Percentiles rank a stretch among this genome's conserved stretches.
phyloP scores from a whole-genome alignment of 2,888 invertebrate genomes.

The Trimorus sp. region DNA sequence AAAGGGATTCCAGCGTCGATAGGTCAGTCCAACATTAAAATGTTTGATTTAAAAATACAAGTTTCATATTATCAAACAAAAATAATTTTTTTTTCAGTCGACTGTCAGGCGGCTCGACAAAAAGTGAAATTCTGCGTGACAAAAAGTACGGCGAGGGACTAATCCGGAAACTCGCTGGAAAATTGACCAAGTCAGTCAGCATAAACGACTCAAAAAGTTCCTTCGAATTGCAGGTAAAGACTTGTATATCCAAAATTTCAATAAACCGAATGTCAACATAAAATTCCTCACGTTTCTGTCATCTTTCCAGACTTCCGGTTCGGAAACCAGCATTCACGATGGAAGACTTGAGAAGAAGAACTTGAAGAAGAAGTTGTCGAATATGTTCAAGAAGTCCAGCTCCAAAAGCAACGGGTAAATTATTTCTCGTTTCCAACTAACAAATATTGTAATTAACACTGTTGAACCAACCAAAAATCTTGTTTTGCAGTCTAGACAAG shows the following conservation, averaged over 20 bases:
- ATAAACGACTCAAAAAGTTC: conserved; percentile 86
- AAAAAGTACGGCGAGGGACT: conserved; percentile 91
- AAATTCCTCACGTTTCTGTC: no score
- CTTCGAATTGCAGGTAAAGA: conserved; percentile 77
- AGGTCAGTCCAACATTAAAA: conserved; percentile 82
- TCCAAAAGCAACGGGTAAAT: conserved; percentile 76
- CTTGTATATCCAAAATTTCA: background rate
- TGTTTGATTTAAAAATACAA: no score
- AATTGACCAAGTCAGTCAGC: conserved; percentile 92
- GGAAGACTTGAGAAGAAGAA: conserved; percentile 84
- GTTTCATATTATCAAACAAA: no score
- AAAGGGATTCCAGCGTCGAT: conserved; percentile 90
- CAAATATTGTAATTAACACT: no score
- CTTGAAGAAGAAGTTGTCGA: conserved; percentile 90
- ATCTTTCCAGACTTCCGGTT: conserved; percentile 76
- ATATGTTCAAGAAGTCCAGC: conserved; percentile 89
- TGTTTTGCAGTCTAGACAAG: conserved; percentile 73
- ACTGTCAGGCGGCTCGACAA: conserved; percentile 91
- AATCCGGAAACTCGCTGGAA: conserved; percentile 90
- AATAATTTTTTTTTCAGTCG: no score
- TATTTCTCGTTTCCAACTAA: no score
- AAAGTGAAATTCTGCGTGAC: conserved; percentile 89
- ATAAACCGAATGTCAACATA: no score
- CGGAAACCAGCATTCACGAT: conserved; percentile 78
- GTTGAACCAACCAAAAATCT: background rate